Evolutionary conservation across 1,140 invertebrate genomes (phyloP).

Genomic region (Mizuhopecten yessoensis): DNA sequence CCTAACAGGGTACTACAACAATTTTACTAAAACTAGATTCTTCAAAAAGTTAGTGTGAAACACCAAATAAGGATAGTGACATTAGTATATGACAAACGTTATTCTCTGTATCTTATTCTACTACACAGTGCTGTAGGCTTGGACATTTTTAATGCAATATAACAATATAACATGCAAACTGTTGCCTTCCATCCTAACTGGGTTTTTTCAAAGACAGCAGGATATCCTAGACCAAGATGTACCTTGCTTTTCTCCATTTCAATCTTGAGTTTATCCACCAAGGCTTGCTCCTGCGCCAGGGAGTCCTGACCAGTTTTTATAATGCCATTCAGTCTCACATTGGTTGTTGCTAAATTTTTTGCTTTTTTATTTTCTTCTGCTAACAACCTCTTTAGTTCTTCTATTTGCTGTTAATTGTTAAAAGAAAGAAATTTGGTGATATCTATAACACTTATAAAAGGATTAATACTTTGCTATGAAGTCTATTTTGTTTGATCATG

Average conservation of each 20-base stretch:
- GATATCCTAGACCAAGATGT: not conserved
- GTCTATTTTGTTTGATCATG: no score
- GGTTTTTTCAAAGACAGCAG: not conserved
- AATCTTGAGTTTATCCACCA: constrained; percentile 76
- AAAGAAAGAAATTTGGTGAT: not conserved
- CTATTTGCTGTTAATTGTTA: constrained; percentile 69
- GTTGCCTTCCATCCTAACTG: not conserved
- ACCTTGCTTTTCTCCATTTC: constrained; percentile 69
- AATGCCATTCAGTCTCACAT: constrained; percentile 80
- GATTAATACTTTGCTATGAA: not conserved
- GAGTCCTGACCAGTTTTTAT: constrained; percentile 83
- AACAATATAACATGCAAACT: no score
- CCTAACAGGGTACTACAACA: no score
- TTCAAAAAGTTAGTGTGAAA: no score
- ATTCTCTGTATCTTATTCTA: no score
- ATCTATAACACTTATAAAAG: not conserved
- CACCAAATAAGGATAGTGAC: no score
- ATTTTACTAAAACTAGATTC: no score
- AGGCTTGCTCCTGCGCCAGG: constrained; percentile 79
- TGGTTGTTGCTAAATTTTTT: constrained; percentile 79
- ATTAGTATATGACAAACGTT: no score
- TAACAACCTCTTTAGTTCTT: constrained; percentile 72
- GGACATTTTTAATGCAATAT: not conserved
- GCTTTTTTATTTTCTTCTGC: constrained; percentile 80
- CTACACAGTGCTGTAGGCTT: no score